Conservation (phyloP, 2,113 vertebrate species). For the Lampris megalopsis region DNA sequence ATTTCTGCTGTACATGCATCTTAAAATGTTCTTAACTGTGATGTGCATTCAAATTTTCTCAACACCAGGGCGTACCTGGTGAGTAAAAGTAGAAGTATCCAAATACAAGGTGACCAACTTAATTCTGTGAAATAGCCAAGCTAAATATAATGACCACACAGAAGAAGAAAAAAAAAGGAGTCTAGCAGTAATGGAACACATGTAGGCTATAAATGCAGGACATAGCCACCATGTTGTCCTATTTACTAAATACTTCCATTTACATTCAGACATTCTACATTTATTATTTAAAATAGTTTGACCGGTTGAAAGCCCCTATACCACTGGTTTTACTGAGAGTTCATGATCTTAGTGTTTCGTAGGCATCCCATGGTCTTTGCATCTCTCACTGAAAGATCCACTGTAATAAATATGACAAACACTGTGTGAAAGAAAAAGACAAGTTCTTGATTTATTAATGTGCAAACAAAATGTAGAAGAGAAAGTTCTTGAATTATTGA, state of each 20-base stretch:
- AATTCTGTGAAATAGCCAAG: neutral
- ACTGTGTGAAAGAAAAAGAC: too few species aligned
- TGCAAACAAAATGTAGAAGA: too few species aligned
- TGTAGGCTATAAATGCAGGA: neutral
- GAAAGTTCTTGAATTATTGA: too few species aligned
- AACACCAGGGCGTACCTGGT: too few species aligned
- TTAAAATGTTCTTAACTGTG: too few species aligned
- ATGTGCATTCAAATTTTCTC: too few species aligned
- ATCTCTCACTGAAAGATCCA: too few species aligned
- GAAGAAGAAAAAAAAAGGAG: neutral
- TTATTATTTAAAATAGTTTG: constrained; percentile 3
- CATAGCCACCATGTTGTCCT: constrained; percentile 7
- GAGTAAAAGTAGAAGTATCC: too few species aligned
- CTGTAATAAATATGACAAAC: too few species aligned
- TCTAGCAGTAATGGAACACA: constrained; percentile 2
- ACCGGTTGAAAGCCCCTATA: constrained; percentile 8
- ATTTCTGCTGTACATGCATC: too few species aligned
- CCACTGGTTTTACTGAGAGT: constrained; percentile 12
- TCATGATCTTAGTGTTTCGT: constrained; percentile 7
- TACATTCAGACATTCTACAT: neutral
- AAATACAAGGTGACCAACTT: too few species aligned
- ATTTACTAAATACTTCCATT: constrained; percentile 4
- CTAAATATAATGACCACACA: neutral
- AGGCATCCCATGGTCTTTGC: neutral
- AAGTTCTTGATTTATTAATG: too few species aligned